phyloP scores from a whole-genome alignment of 2,797 vertebrate species.

The Scleropages formosus region DNA sequence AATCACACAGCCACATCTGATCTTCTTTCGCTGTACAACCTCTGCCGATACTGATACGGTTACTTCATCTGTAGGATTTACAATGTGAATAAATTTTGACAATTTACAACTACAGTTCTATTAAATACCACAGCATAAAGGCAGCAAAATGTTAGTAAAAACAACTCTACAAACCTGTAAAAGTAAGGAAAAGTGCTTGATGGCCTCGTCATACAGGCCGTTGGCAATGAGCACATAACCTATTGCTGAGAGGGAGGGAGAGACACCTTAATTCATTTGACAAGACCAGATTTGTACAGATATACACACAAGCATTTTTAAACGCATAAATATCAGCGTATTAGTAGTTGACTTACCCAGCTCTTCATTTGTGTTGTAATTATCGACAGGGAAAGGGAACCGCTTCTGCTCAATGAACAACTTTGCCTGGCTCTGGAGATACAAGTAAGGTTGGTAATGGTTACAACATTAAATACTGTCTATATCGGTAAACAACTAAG shows the following conservation, averaged over 20 bases:
- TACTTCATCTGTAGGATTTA: not conserved
- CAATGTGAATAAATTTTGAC: not conserved
- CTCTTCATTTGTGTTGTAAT: constrained; percentile 88
- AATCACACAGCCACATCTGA: not conserved
- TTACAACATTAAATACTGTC: too few species aligned
- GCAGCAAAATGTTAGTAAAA: not conserved
- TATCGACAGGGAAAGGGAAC: constrained; percentile 89
- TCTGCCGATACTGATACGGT: not conserved
- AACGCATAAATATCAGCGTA: not conserved
- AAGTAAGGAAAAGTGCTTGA: constrained; percentile 92
- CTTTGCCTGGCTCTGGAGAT: constrained; percentile 86
- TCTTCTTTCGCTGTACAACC: not conserved
- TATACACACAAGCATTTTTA: not conserved
- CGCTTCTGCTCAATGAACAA: constrained; percentile 88
- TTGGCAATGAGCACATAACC: constrained; percentile 93
- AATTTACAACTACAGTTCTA: not conserved
- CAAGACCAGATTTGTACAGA: not conserved
- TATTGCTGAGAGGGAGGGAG: constrained; percentile 73
- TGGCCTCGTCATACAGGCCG: constrained; percentile 91
- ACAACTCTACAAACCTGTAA: constrained; percentile 78
- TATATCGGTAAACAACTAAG: too few species aligned
- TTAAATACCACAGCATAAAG: not conserved
- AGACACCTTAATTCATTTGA: not conserved
- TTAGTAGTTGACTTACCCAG: constrained; percentile 73
- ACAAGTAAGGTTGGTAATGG: too few species aligned